Evolutionary conservation across 2,113 vertebrate species (phyloP).

Genomic region (Saiga tatarica): DNA sequence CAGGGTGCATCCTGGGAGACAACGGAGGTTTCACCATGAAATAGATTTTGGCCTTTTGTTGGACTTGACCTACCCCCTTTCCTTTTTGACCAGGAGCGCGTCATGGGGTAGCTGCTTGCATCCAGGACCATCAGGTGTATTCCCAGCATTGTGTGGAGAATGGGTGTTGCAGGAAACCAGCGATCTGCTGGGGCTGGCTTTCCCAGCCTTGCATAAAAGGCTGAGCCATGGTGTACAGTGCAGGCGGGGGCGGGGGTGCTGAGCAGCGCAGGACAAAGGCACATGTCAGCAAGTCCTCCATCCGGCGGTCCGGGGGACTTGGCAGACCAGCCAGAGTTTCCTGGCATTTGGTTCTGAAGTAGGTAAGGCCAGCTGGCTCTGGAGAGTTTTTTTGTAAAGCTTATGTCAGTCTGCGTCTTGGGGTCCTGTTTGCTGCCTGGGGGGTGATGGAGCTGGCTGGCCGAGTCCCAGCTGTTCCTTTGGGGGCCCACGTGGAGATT

Average conservation of each 20-base stretch:
- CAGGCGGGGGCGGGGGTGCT: accelerated
- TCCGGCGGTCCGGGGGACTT: not conserved
- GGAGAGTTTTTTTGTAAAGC: not conserved
- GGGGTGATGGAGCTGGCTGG: constrained; percentile 36
- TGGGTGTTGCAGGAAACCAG: accelerated
- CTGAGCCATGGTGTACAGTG: accelerated
- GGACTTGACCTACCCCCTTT: not conserved
- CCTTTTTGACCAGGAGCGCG: not conserved
- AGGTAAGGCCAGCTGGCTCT: constrained; percentile 54
- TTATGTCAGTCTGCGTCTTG: constrained; percentile 1
- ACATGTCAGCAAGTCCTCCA: not conserved
- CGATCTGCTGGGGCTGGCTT: not conserved
- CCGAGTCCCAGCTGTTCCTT: not conserved
- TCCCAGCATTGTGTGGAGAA: not conserved
- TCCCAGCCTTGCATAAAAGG: not conserved
- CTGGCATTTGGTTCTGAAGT: constrained; percentile 35
- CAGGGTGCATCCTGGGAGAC: not conserved
- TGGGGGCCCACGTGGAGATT: not conserved
- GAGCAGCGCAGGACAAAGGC: not conserved
- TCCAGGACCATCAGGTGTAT: not conserved
- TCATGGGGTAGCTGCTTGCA: not conserved
- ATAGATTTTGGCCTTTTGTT: not conserved
- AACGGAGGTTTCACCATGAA: not conserved
- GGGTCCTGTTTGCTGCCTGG: constrained; percentile 50
- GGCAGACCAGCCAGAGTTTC: not conserved